A percentile compares a stretch with the other conserved stretches of the same genome.
Conservation (phyloP, 2,113 vertebrate species). For the Pomatorhinus ruficollis region DNA sequence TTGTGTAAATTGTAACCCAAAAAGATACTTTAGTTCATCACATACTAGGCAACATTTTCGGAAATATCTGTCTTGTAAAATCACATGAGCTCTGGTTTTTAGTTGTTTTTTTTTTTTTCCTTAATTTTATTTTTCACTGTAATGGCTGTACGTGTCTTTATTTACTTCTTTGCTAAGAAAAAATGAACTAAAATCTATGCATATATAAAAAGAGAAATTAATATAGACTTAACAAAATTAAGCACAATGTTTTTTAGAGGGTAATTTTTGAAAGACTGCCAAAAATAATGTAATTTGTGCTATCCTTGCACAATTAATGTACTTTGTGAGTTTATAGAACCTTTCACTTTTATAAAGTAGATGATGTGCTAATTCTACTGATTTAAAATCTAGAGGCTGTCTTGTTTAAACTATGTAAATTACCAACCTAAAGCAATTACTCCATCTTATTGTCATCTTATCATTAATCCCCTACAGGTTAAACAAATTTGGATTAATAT, state of each 20-base stretch:
- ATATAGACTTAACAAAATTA: background rate
- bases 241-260: background rate
- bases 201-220: background rate
- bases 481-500: conserved; percentile 54
- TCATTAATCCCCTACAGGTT: conserved; percentile 65
- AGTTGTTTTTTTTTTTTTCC: too few relatives aligned
- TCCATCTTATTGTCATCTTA: conserved; percentile 38
- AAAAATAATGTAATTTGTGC: background rate
- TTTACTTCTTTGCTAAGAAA: background rate
- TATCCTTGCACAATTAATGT: background rate
- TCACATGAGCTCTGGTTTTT: rapidly evolving
- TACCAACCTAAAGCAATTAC: conserved; percentile 44
- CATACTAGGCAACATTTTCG: background rate
- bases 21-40: background rate
- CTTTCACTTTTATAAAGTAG: background rate
- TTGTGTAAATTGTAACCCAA: background rate
- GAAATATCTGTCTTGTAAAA: background rate
- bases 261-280: background rate
- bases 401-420: conserved; percentile 50
- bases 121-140: background rate
- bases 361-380: conserved; percentile 3
- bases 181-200: background rate
- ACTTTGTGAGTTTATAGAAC: background rate
- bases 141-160: background rate
- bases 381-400: conserved; percentile 25